Evolutionary conservation across 2,113 vertebrate species (phyloP).

Genomic region (Pollachius pollachius): DNA sequence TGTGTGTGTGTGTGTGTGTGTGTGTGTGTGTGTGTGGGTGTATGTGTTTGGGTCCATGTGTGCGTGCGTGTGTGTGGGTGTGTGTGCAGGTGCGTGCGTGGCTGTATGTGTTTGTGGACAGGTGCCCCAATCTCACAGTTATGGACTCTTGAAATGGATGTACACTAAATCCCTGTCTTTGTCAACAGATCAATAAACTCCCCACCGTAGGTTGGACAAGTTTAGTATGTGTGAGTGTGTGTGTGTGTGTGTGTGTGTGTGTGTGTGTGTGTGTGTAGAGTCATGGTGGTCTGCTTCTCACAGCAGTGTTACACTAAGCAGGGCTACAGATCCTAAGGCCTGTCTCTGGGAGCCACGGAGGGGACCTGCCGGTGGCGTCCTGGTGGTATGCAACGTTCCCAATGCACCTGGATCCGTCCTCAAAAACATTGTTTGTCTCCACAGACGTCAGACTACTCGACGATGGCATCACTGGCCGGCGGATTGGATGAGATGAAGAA

Average conservation of each 20-base stretch:
- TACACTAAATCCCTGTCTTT: constrained; percentile 71
- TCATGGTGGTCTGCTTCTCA: too few relatives aligned
- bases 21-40: not conserved
- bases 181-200: constrained; percentile 71
- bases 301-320: too few relatives aligned
- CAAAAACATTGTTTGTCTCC: constrained; percentile 14
- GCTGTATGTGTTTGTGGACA: constrained; percentile 12
- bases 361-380: not conserved
- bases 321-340: not conserved
- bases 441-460: constrained; percentile 92
- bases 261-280: too few relatives aligned
- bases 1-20: constrained; percentile 19
- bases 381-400: not conserved
- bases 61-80: not conserved
- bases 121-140: constrained; percentile 61
- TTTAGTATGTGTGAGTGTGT: constrained; percentile 25
- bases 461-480: constrained; percentile 93
- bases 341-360: constrained; percentile 32
- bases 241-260: constrained; percentile 12
- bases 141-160: constrained; percentile 64
- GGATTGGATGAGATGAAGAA: constrained; percentile 98
- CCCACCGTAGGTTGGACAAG: constrained; percentile 48
- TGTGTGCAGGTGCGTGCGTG: constrained; percentile 4
- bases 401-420: too few relatives aligned
- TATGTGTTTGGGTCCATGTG: not conserved